A percentile compares a stretch with the other conserved stretches of the same genome.
Conservation (phyloP, 2,113 vertebrate genomes). For the Chroicocephalus ridibundus region DNA sequence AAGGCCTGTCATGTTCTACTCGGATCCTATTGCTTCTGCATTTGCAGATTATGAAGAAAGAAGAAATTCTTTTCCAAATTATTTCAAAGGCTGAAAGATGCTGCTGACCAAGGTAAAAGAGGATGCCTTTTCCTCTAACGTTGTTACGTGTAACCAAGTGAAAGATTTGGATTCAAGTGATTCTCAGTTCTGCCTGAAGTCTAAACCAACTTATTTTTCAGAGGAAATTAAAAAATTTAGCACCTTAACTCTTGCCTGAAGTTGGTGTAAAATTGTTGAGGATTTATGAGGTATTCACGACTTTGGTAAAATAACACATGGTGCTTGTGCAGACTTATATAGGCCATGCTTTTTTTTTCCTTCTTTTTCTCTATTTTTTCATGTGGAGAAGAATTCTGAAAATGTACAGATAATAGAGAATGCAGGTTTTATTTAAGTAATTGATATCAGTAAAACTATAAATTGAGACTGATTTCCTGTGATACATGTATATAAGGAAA, state of each 20-base stretch:
- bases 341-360: not conserved
- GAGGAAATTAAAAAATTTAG: not conserved
- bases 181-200: not conserved
- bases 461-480: not conserved
- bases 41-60: conserved; percentile 73
- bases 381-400: not conserved
- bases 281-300: not conserved
- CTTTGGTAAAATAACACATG: not conserved
- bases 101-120: conserved; percentile 35
- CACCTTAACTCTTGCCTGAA: not conserved
- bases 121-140: not conserved
- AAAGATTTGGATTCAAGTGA: not conserved
- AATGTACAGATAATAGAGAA: not conserved
- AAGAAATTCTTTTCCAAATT: conserved; percentile 55
- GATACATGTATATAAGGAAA: not conserved
- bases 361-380: not conserved
- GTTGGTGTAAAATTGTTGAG: not conserved
- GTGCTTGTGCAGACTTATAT: not conserved
- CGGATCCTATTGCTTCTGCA: conserved; percentile 65
- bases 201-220: not conserved
- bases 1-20: conserved; percentile 42
- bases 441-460: not conserved
- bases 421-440: not conserved
- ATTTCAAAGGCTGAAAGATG: conserved; percentile 50
- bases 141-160: not conserved